Conservation (phyloP, 2,113 vertebrate genomes). For the Megaleporinus macrocephalus region DNA sequence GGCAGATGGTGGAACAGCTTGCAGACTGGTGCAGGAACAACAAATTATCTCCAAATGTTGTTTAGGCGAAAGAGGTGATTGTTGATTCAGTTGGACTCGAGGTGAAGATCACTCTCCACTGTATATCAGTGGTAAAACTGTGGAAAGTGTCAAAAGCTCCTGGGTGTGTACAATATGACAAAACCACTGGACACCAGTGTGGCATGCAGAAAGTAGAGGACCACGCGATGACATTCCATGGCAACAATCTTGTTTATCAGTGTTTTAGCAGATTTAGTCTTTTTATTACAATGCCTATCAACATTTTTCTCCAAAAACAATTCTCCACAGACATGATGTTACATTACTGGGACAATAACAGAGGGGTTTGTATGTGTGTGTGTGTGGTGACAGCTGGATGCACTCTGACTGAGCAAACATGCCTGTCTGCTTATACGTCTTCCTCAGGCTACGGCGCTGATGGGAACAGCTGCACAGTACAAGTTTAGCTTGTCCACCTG, state of each 20-base stretch:
- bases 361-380: constrained; percentile 28
- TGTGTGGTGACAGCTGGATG: constrained; percentile 35
- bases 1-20: too few species aligned
- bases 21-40: too few species aligned
- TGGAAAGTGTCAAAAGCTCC: too few species aligned
- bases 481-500: constrained; percentile 23
- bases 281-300: background rate
- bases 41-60: too few species aligned
- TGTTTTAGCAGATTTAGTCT: constrained; percentile 27
- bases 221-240: background rate
- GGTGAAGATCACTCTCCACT: too few species aligned
- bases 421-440: constrained; percentile 6
- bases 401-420: background rate
- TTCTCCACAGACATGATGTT: background rate
- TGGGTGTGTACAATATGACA: too few species aligned
- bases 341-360: constrained; percentile 19
- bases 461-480: constrained; percentile 25
- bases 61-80: too few species aligned
- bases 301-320: background rate
- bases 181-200: too few species aligned
- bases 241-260: constrained; percentile 15
- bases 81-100: too few species aligned
- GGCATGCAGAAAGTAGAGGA: too few species aligned
- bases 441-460: constrained; percentile 19
- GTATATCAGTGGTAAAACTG: too few species aligned